phyloP scores from a whole-genome alignment of 2,888 invertebrate genomes.

The Heliconius ethilla region DNA sequence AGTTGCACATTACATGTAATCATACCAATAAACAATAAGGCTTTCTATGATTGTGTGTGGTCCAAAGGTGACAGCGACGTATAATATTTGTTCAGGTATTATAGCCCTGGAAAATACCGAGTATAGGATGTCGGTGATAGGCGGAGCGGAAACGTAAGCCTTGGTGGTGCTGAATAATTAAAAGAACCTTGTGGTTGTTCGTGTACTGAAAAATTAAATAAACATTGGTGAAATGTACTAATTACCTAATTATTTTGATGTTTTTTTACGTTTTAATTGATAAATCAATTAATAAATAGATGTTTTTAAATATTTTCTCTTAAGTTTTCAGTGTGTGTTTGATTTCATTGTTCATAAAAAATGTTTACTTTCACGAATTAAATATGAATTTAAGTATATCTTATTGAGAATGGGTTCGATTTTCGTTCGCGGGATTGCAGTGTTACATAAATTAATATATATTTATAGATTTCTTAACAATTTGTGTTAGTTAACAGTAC shows the following conservation, averaged over 20 bases:
- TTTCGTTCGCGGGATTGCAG: too few species aligned
- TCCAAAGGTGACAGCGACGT: slow-evolving; percentile 62
- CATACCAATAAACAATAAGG: slow-evolving; percentile 47
- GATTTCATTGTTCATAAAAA: not conserved
- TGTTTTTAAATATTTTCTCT: too few species aligned
- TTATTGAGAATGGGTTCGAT: too few species aligned
- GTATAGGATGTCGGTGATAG: slow-evolving; percentile 40
- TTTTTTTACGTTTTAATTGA: not conserved
- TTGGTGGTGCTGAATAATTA: not conserved
- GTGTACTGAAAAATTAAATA: not conserved
- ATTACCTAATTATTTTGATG: not conserved
- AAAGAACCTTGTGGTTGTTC: not conserved
- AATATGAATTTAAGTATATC: too few species aligned
- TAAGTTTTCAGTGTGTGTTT: not conserved
- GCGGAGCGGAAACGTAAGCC: slow-evolving; percentile 50
- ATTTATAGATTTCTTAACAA: too few species aligned
- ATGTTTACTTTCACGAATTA: too few species aligned
- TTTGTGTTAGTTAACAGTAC: too few species aligned
- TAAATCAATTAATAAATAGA: not conserved
- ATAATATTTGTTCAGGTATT: slow-evolving; percentile 66
- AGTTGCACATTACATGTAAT: slow-evolving; percentile 36
- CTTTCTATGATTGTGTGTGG: slow-evolving; percentile 66
- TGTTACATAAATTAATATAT: too few species aligned
- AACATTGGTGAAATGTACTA: not conserved
- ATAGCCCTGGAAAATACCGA: slow-evolving; percentile 61